Conservation (phyloP, 1,140 invertebrate species). For the Drosophila sucinea region DNA sequence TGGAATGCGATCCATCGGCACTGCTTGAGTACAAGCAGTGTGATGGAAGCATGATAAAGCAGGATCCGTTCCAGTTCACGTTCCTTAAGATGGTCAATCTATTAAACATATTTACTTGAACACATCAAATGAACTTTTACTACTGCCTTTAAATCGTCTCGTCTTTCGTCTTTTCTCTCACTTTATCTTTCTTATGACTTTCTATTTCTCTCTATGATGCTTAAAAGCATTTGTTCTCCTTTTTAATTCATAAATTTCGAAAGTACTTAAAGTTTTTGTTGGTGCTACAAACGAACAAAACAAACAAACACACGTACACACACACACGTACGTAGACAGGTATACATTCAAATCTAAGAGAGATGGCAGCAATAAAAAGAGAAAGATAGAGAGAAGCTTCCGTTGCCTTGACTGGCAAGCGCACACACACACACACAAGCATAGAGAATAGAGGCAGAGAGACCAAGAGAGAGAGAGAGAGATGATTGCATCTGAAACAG, state of each 20-base stretch:
- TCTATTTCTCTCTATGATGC: background rate
- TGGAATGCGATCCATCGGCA: too few species aligned
- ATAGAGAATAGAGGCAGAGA: background rate
- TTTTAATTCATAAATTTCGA: conserved; percentile 10
- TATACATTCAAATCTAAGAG: background rate
- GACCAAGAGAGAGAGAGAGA: conserved; percentile 1
- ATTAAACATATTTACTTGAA: too few species aligned
- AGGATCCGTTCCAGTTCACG: too few species aligned
- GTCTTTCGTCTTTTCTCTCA: background rate
- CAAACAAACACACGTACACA: background rate
- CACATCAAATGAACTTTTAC: background rate
- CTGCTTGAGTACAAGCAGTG: too few species aligned
- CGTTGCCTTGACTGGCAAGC: conserved; percentile 68
- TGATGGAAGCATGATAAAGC: too few species aligned
- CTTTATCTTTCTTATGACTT: background rate
- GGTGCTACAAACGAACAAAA: background rate
- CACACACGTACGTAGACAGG: conserved; percentile 3
- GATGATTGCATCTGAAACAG: conserved; percentile 1
- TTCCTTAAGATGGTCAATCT: background rate
- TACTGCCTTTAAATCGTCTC: background rate
- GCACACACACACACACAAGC: conserved; percentile 32
- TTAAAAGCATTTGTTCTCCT: conserved; percentile 1
- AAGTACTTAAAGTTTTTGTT: background rate
- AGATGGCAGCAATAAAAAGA: background rate
- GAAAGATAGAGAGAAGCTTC: conserved; percentile 23